Base-by-base conservation (phyloP, 2,797 vertebrate species). In the Enteromius thamalakanensis region DNA sequence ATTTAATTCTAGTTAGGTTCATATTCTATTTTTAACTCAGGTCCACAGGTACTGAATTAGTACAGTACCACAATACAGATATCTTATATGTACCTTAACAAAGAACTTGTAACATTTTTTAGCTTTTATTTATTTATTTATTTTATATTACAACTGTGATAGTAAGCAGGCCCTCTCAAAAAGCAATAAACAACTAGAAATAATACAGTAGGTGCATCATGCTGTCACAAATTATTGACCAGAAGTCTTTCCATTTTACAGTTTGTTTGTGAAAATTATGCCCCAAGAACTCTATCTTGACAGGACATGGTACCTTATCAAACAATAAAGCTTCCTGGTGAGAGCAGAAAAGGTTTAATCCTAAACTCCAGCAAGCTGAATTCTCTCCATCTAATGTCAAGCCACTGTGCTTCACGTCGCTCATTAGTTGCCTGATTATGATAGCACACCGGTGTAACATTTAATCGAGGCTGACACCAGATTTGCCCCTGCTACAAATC, bases 381-480 rank as follows among this genome's bases (percentile, higher is more conserved):
- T 95, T 94, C 93, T 95, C 77, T 88, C 84, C 79, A 86, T 89
- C 80, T 55, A 80, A 74, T 79, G 78, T 82, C 77, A 68, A 65
- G 55, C 75, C 21, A 64, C 76, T 15, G 23, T 34, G 51, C 49
- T 51, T 72, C 55, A 76, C 58, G 71, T 60, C 95, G 95, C 97
- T 99, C 97, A 98, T 99, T 99, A 99, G 97, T 95, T 92, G 92
- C 94, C 95, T 98, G 97, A 99, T 99, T 99, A 98, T 98, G 97
- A 99, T 97, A 96, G 97, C 95, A 96, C 92, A 96, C 96, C 91
- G 94, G 96, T 98, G 98, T 97, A 96, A 99, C 97, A 97, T 98
- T 98, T 99, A 99, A 99, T 99, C 96, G 96, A 96, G 96, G 97
- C 97, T 98, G 97, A 99, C 97, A 99, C 96, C 96, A 98, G 97